Evolutionary conservation across 2,113 vertebrate species (phyloP).

Genomic region (Procavia capensis): DNA sequence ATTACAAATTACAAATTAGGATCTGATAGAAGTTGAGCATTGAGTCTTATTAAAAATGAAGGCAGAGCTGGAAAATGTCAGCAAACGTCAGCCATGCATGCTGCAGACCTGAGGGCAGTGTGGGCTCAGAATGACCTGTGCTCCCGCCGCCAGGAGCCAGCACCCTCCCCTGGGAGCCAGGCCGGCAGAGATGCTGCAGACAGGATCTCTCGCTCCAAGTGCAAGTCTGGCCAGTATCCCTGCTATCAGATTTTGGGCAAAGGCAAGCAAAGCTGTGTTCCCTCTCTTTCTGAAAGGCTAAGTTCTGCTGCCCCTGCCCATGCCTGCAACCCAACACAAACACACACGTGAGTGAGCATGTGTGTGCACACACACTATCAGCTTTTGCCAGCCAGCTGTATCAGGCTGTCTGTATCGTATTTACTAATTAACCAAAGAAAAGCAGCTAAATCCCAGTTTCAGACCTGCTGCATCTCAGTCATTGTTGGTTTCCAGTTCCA

Average conservation of each 20-base stretch:
- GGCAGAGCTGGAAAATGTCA: not conserved
- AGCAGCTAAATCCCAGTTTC: not conserved
- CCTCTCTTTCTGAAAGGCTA: not conserved
- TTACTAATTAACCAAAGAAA: not conserved
- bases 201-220: not conserved
- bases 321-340: not conserved
- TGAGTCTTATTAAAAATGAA: constrained; percentile 32
- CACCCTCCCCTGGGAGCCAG: not conserved
- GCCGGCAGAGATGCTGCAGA: not conserved
- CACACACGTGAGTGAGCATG: not conserved
- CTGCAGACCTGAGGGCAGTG: not conserved
- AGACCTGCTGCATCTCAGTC: not conserved
- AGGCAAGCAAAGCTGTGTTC: not conserved
- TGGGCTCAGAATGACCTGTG: not conserved
- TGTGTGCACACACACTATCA: not conserved
- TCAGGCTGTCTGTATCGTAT: not conserved
- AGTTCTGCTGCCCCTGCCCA: not conserved
- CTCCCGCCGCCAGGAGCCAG: not conserved
- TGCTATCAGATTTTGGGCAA: not conserved
- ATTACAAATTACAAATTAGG: not conserved
- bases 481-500: not conserved
- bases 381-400: not conserved
- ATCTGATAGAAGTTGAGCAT: not conserved
- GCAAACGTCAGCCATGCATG: not conserved
- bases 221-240: not conserved